Evolutionary conservation across 2,797 vertebrate genomes (phyloP).

Genomic region (Lithobates sylvaticus): DNA sequence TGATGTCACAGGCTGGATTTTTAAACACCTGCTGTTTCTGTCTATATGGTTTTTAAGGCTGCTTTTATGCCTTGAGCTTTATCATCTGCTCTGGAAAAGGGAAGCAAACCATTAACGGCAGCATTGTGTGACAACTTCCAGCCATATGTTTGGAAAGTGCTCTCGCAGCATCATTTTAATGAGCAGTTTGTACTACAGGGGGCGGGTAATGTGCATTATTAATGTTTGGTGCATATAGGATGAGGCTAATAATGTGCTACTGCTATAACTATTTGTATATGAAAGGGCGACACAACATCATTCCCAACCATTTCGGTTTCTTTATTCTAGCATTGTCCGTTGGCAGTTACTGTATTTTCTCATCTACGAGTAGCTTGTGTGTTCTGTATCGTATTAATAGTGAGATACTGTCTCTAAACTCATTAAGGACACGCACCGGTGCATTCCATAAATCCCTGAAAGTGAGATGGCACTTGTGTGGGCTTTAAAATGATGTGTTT

Average conservation of each 20-base stretch:
- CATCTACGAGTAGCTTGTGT: too few species aligned
- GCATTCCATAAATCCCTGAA: too few species aligned
- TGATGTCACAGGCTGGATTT: conserved; percentile 21
- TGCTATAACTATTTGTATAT: not conserved
- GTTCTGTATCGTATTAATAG: too few species aligned
- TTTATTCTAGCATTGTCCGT: not conserved
- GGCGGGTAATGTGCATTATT: conserved; percentile 7
- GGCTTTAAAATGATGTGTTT: too few species aligned
- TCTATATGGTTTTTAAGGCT: conserved; percentile 27
- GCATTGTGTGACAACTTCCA: conserved; percentile 18
- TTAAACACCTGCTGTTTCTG: conserved; percentile 50
- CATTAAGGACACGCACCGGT: too few species aligned
- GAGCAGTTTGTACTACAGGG: not conserved
- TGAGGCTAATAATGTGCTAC: not conserved
- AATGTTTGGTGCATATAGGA: not conserved
- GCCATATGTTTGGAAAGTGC: conserved; percentile 32
- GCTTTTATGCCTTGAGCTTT: conserved; percentile 33
- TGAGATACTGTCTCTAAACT: too few species aligned
- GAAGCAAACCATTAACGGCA: conserved; percentile 24
- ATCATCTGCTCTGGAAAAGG: conserved; percentile 36
- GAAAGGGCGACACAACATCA: not conserved
- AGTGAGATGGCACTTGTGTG: too few species aligned
- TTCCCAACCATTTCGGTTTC: not conserved
- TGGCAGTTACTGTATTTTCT: too few species aligned
- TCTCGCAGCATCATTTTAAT: not conserved